Evolutionary conservation across 2,113 vertebrate genomes (phyloP).

Genomic region (Barbus barbus): DNA sequence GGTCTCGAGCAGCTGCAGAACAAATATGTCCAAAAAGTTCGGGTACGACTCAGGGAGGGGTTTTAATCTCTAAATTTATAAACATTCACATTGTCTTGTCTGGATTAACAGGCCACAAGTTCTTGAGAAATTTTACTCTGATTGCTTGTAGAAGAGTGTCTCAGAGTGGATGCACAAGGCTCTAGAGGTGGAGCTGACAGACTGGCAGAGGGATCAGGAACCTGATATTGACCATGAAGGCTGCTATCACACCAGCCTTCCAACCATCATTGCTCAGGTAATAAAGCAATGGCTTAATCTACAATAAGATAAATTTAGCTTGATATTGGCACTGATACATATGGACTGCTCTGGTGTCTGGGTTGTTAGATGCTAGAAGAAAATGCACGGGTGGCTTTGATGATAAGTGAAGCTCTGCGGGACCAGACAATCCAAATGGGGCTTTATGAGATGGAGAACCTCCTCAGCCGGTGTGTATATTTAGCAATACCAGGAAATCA

Average conservation of each 20-base stretch:
- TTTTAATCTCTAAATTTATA: not conserved
- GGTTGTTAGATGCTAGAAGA: slow-evolving; percentile 77
- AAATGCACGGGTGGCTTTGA: slow-evolving; percentile 84
- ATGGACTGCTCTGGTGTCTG: not conserved
- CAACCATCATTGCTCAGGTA: slow-evolving; percentile 90
- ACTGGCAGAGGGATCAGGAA: slow-evolving; percentile 90
- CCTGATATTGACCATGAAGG: slow-evolving; percentile 91
- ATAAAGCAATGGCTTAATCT: not conserved
- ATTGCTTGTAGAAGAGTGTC: slow-evolving; percentile 73
- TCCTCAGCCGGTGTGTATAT: slow-evolving; percentile 82
- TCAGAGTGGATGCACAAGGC: slow-evolving; percentile 93
- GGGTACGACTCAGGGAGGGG: slow-evolving; percentile 69
- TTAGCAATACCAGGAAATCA: not conserved
- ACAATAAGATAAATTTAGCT: not conserved
- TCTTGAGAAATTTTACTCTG: not conserved
- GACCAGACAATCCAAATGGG: slow-evolving; percentile 86
- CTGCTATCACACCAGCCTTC: slow-evolving; percentile 90
- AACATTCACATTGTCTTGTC: not conserved
- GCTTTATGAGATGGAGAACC: slow-evolving; percentile 85
- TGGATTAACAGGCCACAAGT: not conserved
- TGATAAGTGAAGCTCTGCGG: slow-evolving; percentile 81
- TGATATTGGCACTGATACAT: not conserved
- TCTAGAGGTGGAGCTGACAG: slow-evolving; percentile 88
- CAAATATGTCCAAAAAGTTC: slow-evolving; percentile 86
- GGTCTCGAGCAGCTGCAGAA: slow-evolving; percentile 84